These are phyloP conservation scores for Stramonita haemastoma DNA, from an alignment of 2,888 invertebrate species.

Conservation along the genomic window DNA sequence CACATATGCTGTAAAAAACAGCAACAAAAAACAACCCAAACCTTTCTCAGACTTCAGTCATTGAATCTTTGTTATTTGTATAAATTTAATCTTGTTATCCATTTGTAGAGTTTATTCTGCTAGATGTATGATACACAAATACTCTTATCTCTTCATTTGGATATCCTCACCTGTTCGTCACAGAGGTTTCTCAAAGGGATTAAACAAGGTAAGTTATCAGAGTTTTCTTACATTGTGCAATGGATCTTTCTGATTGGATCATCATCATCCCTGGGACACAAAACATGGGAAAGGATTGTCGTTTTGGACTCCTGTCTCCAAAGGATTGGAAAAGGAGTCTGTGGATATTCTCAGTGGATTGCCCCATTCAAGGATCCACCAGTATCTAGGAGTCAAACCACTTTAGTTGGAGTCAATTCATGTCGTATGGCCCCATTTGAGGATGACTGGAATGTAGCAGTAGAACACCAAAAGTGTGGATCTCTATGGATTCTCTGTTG, in stretches of 20 bases:
- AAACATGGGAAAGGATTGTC: background rate
- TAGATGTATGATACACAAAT: too few species aligned
- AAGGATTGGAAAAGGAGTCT: background rate
- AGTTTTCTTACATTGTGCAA: conserved; percentile 36
- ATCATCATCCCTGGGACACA: background rate
- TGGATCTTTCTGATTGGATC: conserved; percentile 32
- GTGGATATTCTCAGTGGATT: conserved; percentile 12
- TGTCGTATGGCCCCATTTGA: background rate
- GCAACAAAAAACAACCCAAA: too few species aligned
- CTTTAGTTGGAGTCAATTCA: background rate
- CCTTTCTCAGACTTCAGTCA: too few species aligned
- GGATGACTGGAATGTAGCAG: background rate
- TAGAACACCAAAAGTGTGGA: background rate
- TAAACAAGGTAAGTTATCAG: background rate
- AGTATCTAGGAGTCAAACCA: background rate
- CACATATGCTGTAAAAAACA: too few species aligned
- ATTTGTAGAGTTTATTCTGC: too few species aligned
- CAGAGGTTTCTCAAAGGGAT: too few species aligned
- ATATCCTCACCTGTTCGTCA: too few species aligned
- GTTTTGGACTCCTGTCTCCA: background rate
- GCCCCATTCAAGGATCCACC: background rate
- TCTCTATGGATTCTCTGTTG: background rate
- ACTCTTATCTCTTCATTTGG: too few species aligned
- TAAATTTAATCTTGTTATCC: too few species aligned
- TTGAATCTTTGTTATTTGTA: too few species aligned